Percentiles rank a stretch among this genome's conserved stretches.
Conservation (phyloP, 2,888 invertebrate species). For the Sesia bembeciformis region DNA sequence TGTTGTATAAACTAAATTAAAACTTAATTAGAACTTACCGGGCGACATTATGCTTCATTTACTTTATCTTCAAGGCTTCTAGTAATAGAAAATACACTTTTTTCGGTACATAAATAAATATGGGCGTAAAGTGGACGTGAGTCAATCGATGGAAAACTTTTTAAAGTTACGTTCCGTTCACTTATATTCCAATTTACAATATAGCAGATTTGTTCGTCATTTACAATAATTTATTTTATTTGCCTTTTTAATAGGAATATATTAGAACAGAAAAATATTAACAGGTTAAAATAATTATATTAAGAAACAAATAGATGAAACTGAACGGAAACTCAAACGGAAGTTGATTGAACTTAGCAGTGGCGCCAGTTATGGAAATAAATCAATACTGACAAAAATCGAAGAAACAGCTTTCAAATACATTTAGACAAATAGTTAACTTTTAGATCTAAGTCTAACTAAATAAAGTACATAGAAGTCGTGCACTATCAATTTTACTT, state of each 20-base stretch:
- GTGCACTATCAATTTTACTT: background rate
- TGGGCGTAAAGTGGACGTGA: conserved; percentile 21
- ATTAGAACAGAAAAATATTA: no score
- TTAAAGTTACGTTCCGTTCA: conserved; percentile 18
- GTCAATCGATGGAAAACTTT: conserved; percentile 27
- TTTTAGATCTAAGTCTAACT: no score
- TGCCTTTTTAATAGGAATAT: no score
- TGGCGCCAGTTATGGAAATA: background rate
- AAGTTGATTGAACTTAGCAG: conserved; percentile 10
- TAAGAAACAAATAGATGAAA: no score
- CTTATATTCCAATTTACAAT: background rate
- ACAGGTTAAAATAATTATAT: no score
- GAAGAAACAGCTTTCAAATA: no score
- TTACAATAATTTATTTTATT: no score
- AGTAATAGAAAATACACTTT: conserved; percentile 1
- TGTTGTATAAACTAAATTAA: background rate
- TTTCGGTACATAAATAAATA: conserved; percentile 10
- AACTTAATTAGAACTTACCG: conserved; percentile 35
- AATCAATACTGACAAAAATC: background rate
- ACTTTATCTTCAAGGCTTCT: conserved; percentile 1
- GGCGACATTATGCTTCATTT: conserved; percentile 36
- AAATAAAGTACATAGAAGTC: background rate
- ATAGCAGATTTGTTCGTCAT: no score
- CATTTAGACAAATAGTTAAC: no score
- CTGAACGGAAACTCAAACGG: conserved; percentile 1